Conservation (phyloP, 2,113 vertebrate genomes). For the Haplochromis vanheusdeni region DNA sequence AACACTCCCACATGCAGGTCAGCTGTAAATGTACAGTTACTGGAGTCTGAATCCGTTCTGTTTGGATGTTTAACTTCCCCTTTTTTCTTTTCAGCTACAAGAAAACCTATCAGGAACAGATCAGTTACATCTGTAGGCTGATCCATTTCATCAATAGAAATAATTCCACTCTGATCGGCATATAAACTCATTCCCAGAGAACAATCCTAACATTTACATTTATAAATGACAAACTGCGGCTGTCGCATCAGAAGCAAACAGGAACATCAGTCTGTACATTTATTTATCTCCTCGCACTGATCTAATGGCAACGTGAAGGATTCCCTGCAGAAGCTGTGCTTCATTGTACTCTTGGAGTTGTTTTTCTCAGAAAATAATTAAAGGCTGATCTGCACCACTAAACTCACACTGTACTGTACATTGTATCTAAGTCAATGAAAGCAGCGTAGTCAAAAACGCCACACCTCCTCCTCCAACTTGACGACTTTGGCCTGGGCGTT, state of each 20-base stretch:
- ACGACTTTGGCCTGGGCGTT: conserved; percentile 97
- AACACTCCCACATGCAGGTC: not conserved
- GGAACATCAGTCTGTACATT: not conserved
- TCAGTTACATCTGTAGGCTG: fast-evolving
- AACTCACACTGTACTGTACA: not conserved
- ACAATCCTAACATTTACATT: not conserved
- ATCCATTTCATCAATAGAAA: not conserved
- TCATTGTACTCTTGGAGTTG: not conserved
- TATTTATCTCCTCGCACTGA: not conserved
- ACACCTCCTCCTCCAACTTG: conserved; percentile 96
- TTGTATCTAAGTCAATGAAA: fast-evolving
- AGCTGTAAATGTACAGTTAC: not conserved
- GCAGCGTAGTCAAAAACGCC: not conserved
- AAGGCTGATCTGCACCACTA: not conserved
- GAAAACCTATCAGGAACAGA: not conserved
- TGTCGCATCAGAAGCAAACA: fast-evolving
- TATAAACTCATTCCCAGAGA: not conserved
- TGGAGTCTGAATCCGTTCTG: fast-evolving
- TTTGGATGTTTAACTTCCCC: not conserved
- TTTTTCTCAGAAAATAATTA: not conserved
- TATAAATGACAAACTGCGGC: not conserved
- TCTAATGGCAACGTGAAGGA: fast-evolving
- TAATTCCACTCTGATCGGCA: not conserved
- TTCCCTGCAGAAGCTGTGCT: not conserved
- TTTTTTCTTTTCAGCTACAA: not conserved